phyloP scores from a whole-genome alignment of 1,140 invertebrate species.

The Diuraphis noxia region DNA sequence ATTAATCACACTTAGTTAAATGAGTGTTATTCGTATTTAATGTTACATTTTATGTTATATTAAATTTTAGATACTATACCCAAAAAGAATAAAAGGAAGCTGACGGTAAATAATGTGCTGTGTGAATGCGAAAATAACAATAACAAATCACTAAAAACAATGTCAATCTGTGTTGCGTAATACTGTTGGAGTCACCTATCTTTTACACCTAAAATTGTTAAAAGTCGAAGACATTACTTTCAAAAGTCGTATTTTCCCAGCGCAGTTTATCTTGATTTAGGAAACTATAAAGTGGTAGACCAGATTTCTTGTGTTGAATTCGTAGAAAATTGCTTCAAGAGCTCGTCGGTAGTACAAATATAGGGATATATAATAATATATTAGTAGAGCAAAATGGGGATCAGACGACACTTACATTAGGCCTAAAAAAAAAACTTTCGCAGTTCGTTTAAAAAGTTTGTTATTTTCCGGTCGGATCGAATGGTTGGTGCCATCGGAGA shows the following conservation, averaged over 20 bases:
- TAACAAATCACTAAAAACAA: conserved; percentile 9
- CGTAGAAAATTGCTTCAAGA: conserved; percentile 23
- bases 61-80: background rate
- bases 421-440: conserved; percentile 38
- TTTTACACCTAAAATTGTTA: background rate
- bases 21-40: background rate
- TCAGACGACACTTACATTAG: conserved; percentile 40
- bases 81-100: background rate
- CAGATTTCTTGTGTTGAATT: conserved; percentile 32
- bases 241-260: conserved; percentile 22
- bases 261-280: conserved; percentile 46
- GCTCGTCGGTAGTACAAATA: background rate
- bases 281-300: conserved; percentile 46
- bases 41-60: background rate
- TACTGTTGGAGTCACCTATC: background rate
- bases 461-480: conserved; percentile 21
- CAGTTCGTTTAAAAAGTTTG: conserved; percentile 37
- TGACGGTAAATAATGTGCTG: background rate
- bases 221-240: conserved; percentile 42
- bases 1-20: background rate
- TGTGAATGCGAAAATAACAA: background rate
- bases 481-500: background rate
- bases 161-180: background rate
- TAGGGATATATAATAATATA: conserved; percentile 11
- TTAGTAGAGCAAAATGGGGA: conserved; percentile 47